Percentiles rank a stretch among this genome's conserved stretches.
Evolutionary conservation across 2,888 invertebrate species (phyloP).

Genomic region (Endotricha flammealis): DNA sequence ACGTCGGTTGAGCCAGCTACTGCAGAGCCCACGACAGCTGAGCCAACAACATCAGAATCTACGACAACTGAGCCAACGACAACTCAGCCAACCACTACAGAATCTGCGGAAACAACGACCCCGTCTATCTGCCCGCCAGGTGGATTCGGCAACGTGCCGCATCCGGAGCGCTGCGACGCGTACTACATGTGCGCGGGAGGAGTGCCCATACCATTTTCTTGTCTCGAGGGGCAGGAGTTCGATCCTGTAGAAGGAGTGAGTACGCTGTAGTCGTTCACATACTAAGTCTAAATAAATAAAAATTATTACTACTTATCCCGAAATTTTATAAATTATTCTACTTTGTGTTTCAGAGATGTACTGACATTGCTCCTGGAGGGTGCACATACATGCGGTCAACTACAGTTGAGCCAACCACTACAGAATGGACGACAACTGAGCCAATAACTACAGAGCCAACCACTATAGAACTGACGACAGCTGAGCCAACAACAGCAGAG

Average conservation of each 20-base stretch:
- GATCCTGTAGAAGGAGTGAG: neutral
- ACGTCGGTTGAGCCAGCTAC: neutral
- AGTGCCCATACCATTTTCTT: neutral
- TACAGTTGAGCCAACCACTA: neutral
- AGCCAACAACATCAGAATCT: neutral
- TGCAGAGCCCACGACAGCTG: neutral
- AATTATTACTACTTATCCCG: neutral
- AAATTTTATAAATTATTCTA: no score
- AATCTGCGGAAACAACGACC: neutral
- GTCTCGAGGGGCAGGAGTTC: slow-evolving; percentile 1
- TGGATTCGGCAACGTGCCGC: neutral
- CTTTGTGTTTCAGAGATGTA: neutral
- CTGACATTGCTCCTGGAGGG: neutral
- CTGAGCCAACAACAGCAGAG: neutral
- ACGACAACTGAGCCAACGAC: neutral
- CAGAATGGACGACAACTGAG: neutral
- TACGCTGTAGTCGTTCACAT: no score
- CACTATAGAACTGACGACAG: neutral
- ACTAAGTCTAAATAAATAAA: no score
- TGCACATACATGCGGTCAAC: neutral
- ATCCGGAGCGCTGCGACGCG: neutral
- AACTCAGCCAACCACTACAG: neutral
- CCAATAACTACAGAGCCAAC: neutral
- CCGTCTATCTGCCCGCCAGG: slow-evolving; percentile 1
- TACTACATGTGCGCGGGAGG: neutral